Base-by-base conservation (phyloP, 1,140 invertebrate species). In the Drosophila fuyamai region DNA sequence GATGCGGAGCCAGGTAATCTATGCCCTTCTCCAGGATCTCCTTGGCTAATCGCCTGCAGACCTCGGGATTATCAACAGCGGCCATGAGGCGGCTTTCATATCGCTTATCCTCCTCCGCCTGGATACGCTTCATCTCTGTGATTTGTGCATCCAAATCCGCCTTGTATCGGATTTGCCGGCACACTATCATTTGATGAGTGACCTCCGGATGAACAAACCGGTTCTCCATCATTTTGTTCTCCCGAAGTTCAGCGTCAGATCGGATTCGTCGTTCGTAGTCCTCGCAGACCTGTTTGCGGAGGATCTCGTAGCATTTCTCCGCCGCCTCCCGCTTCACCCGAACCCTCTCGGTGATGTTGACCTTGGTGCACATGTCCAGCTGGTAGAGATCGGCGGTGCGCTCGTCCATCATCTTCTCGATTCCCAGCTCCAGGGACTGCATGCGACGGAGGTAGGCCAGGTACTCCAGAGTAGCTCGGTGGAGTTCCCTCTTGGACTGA, bases 221-320 rank as follows among this genome's bases (percentile, higher is more conserved):
- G 73, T 92, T 92, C 38, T 91, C 90, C 1, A 75, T 47, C 44
- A 92, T 90, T 54, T 86, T 89, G 41, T 82, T 67, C 43, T 92
- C 90, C 10, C 75, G 72, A 13, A 72, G 53, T 6, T 89, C 79
- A 1, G 79, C 79, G 6, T 80, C 81, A 14, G 62, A 55, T 2
- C 74, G 78, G 38, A 91, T 59, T 0, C 68, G 74, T 0, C 81
- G 70, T 23, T 91, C 86, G 10, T 79, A 74, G 38, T 92, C 67
- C 5, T 92, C 81, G 44, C 86, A 90, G 7, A 92, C 73, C 53
- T 92, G 90, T 7, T 79, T 53, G 10, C 76, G 76, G 18, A 92
- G 65, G 8, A 68, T 57, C 1, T 70, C 72, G 46, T 89, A 72
- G 40, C 81, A 89, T 13, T 60, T 65, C 0, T 74, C 81, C 0